Evolutionary conservation across 2,113 vertebrate species (phyloP), one percentile per base, ranked within the genome.

Genomic region (Anas platyrhynchos): DNA sequence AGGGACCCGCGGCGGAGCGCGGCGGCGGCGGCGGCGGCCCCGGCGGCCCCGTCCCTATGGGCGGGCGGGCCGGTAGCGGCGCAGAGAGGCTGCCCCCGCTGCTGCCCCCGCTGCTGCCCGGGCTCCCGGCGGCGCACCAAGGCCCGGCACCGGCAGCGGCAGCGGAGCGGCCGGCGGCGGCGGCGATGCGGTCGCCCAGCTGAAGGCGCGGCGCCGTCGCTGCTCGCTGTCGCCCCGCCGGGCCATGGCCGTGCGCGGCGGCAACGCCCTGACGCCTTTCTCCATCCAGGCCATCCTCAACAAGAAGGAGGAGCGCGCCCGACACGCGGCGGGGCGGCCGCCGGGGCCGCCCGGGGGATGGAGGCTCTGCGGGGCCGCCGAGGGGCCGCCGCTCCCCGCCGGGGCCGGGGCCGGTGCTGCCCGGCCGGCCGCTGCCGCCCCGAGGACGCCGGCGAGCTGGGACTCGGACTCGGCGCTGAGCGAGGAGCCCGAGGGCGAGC

Each of bases 281-380:
- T 99, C 99, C 52, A 99, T 99, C 97, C 99, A 99, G 97, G 99
- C 99, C 85, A 99, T 99, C 95, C 98, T 99, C 84, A 98, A 99
- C 98, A 98, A 98, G 96, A 99, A 99, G 91, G 99, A 99, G 90
- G 98, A 98, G 84, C 98, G 97, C 48, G 78, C 88, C 29, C 79
- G 93, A 46, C 46, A 46, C 46, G 46, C 46, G 46, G 46, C 46
- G 46, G 46, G 46, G 46, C 46, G 46, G 46, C 46, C 46, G 46
- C 46, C 46, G 46, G 46, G 46, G 46, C 46, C 46, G 20, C 18
- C 46, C 46, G 46, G 46, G 46, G 46, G 46, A 48, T 99, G 99
- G 99, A 98, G 98, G 97, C 98, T 99, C 93, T 99, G 99, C 80
- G 98, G 98, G 65, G 97, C 96, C 16, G 97, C 97, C 66, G 97